Base-by-base conservation (phyloP, 2,888 invertebrate genomes). In the Eristalis tenax region DNA sequence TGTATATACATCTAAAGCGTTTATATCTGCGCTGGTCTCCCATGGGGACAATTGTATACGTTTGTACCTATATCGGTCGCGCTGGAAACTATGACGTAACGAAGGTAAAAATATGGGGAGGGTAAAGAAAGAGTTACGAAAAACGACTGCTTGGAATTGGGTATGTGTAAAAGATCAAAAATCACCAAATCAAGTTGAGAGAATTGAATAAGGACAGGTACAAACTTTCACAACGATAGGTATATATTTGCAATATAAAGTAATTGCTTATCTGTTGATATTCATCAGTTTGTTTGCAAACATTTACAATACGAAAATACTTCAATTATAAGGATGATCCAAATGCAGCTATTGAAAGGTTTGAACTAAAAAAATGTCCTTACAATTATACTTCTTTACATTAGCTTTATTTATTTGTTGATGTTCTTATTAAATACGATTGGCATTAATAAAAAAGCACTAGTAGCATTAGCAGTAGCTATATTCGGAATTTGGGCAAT, bases 151-250 rank as follows among this genome's bases (percentile, higher is more conserved):
- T 38, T 40, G 32, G 23, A 65, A 35, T 32, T 64, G 65, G 56
- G 70, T 23, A 40, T 43, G 32, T 59, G 32, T 79, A 71, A 79
- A 66, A 79, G 71, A 66, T 79, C 57, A 79, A 66, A 79, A 71
- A 66, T 79, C 57, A 79, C 79, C 65, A 66, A 59, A 10, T 23
- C 56, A 56, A 70, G 70, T 65, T 57, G 57, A 57, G 64, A 57
- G 79, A 79, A 65, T 79, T 65, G 65, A 71, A 22, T 26, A 40
- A 59, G 40, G 70, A 57, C 64, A 35, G 28, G 56, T 18, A 69
- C 38, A 56, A 73, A 73, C 43, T 13, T 73, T 28, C 23, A 35
- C 11, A 35, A 35, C 1, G 11, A n/a, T 1, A 43, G 15, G 13
- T 43, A 4, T 40, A 13, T 1, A 40, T 13, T 15, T 40, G n/a